Evolutionary conservation across 2,113 vertebrate species (phyloP), one percentile per base, ranked within the genome.

Genomic region (Thunnus thynnus): DNA sequence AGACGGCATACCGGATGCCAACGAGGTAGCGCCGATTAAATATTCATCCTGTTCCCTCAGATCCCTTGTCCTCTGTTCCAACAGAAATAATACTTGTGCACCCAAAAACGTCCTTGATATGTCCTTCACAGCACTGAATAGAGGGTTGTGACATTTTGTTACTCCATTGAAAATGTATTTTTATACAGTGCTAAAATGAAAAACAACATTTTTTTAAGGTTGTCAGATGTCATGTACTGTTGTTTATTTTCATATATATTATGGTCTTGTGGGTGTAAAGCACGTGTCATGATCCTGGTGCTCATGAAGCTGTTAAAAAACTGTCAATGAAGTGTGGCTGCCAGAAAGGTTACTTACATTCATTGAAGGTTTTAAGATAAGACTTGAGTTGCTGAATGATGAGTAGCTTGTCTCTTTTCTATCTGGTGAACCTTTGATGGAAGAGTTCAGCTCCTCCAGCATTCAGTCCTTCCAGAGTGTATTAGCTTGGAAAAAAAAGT

Each of bases 11-110:
- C 80, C 25, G 51, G 76, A 85, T 83, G 55, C 78, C 86, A 84
- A 84, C 18, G 72, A 88, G 72, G 83, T 88, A 86, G 67, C 70
- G 41, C 72, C 82, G 84, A 83, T 91, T 87, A 92, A 92, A 92
- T 89, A 91, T 92, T 92, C 79, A 88, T 82, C 57, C 57, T 22
- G 36, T 77, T 86, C 68, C 48, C 52, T 85, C 58, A 62, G 69
- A 90, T 82, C 60, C 54, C 61, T 58, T 85, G 82, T 84, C 86
- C 91, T 87, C 73, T 83, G 61, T 57, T 85, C 66, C 58, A 88
- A 56, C 55, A 78, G 58, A 88, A 90, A 86, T 80, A 88, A 76
- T 78, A 66, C 71, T 79, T 77, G 63, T 71, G 63, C 86, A 71
- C 61, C 54, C 41, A 72, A 83, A 81, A 70, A 55, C 41, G 48